phyloP scores from a whole-genome alignment of 2,888 invertebrate genomes.

The Lottia gigantea region DNA sequence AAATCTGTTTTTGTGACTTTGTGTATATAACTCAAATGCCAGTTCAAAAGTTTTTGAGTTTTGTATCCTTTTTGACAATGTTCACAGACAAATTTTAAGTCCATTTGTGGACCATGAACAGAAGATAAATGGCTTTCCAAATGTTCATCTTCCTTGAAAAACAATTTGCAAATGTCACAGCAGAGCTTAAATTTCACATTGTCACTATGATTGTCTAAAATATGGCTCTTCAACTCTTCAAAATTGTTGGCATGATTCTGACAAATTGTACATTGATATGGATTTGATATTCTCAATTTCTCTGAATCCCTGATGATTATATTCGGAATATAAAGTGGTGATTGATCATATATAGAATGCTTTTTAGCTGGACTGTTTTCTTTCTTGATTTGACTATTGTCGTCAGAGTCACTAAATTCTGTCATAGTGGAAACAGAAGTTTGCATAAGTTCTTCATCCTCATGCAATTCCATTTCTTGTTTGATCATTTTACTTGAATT shows the following conservation, averaged over 20 bases:
- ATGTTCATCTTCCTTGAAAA: constrained; percentile 31
- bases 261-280: background rate
- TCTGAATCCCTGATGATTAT: background rate
- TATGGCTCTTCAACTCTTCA: constrained; percentile 10
- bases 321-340: too few species aligned
- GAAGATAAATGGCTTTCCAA: constrained; percentile 37
- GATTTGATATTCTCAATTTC: constrained; percentile 9
- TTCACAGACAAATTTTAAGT: constrained; percentile 24
- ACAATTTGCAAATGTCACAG: constrained; percentile 46
- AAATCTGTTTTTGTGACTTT: constrained; percentile 18
- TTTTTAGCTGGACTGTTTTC: too few species aligned
- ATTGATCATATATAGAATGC: too few species aligned
- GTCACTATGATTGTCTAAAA: constrained; percentile 25
- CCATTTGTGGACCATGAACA: constrained; percentile 39
- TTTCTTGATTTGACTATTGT: background rate
- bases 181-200: constrained; percentile 27
- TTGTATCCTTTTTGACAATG: constrained; percentile 32
- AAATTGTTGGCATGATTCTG: background rate
- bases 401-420: constrained; percentile 9
- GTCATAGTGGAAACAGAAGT: constrained; percentile 16
- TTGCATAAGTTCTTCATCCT: background rate
- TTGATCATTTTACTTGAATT: too few species aligned
- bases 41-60: constrained; percentile 16
- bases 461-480: too few species aligned
- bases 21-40: constrained; percentile 24